These are phyloP conservation scores for Papilio polyxenes DNA, from an alignment of 1,140 invertebrate species.

Conservation along the genomic window DNA sequence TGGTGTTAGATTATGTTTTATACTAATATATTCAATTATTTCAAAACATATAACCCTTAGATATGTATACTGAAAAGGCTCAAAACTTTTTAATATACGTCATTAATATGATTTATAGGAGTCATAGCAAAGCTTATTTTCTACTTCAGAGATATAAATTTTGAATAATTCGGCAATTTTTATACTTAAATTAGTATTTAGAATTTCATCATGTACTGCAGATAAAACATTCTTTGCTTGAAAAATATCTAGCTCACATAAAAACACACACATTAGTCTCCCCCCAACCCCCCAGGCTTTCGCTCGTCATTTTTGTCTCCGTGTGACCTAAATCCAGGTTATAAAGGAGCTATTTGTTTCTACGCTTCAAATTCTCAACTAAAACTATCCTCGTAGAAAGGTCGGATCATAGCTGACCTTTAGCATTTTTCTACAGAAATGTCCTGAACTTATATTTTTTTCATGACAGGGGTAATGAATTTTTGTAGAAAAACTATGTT, in stretches of 20 bases:
- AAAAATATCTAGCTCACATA: conserved; percentile 1
- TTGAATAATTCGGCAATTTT: too few relatives aligned
- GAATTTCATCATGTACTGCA: too few relatives aligned
- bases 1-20: neutral
- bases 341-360: conserved; percentile 1
- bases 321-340: neutral
- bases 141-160: too few relatives aligned
- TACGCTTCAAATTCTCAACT: conserved; percentile 1
- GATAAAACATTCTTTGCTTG: neutral
- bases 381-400: neutral
- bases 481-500: neutral
- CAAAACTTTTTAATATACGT: too few relatives aligned
- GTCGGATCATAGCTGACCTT: neutral
- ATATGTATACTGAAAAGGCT: too few relatives aligned
- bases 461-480: neutral
- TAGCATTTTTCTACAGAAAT: neutral
- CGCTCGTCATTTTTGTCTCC: conserved; percentile 12
- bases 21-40: too few relatives aligned
- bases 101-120: too few relatives aligned
- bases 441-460: neutral
- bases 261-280: conserved; percentile 4
- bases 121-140: too few relatives aligned
- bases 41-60: too few relatives aligned
- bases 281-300: neutral
- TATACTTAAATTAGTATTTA: too few relatives aligned